A percentile compares a stretch with the other conserved stretches of the same genome.
phyloP scores from a whole-genome alignment of 2,113 vertebrate species.

The Cnemophilus loriae region DNA sequence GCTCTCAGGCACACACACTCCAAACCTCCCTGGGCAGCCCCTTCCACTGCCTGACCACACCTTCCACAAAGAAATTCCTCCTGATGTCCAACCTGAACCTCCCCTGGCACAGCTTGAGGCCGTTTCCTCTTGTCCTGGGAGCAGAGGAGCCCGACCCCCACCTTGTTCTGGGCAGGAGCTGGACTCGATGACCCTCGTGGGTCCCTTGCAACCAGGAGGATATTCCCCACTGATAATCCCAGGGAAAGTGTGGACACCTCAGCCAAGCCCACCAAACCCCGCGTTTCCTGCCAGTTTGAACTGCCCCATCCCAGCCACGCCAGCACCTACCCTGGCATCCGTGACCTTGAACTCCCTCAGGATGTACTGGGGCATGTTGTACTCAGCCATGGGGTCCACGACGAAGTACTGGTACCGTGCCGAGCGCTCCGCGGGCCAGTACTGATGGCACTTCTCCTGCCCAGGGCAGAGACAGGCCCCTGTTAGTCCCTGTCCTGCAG shows the following conservation, averaged over 20 bases:
- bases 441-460: slow-evolving; percentile 97
- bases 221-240: neutral
- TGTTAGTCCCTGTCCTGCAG: neutral
- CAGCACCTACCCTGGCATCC: slow-evolving; percentile 86
- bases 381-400: slow-evolving; percentile 97
- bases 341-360: slow-evolving; percentile 98
- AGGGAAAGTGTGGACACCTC: neutral
- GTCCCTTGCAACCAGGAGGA: neutral
- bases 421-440: slow-evolving; percentile 94
- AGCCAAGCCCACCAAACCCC: neutral
- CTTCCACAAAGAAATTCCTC: neutral
- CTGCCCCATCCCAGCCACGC: rapidly evolving
- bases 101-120: neutral
- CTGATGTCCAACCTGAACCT: neutral
- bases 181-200: neutral
- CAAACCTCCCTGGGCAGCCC: neutral
- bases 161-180: neutral
- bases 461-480: neutral
- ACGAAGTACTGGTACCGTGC: slow-evolving; percentile 98
- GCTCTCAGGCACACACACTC: neutral
- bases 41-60: neutral
- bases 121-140: neutral
- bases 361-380: slow-evolving; percentile 99
- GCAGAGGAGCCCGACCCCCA: neutral
- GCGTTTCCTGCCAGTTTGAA: rapidly evolving